phyloP scores from a whole-genome alignment of 2,797 vertebrate species.

The Lagocephalus sceleratus region DNA sequence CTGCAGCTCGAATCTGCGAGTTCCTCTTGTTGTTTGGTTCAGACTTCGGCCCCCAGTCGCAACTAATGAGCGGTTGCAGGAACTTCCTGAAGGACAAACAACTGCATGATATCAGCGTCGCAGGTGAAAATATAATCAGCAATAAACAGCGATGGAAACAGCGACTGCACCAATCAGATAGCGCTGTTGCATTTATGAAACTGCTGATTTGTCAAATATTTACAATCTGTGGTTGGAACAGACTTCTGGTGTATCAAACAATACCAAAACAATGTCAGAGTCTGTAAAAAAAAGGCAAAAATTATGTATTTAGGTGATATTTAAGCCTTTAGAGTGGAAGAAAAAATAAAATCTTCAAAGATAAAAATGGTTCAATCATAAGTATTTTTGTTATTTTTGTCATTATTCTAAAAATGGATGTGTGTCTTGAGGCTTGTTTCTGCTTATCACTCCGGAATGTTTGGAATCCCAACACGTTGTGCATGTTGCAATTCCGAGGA shows the following conservation, averaged over 20 bases:
- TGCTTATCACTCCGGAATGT: constrained; percentile 56
- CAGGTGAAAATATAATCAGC: constrained; percentile 61
- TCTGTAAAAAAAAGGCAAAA: background rate
- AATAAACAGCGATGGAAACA: constrained; percentile 46
- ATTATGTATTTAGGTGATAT: background rate
- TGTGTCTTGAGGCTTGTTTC: background rate
- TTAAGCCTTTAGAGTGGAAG: background rate
- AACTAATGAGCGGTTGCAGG: constrained; percentile 62
- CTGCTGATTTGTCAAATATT: constrained; percentile 22
- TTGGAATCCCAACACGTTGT: constrained; percentile 55
- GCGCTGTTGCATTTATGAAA: constrained; percentile 19
- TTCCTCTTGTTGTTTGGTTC: constrained; percentile 50
- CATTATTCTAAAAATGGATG: background rate
- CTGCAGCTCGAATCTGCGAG: constrained; percentile 24
- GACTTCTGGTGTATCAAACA: constrained; percentile 11
- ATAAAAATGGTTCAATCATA: background rate
- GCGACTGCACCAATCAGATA: constrained; percentile 29
- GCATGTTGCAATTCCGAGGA: constrained; percentile 33
- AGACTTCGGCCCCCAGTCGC: constrained; percentile 55
- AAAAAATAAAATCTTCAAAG: background rate
- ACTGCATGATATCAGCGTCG: constrained; percentile 57
- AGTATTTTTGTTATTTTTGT: constrained; percentile 17
- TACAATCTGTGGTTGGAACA: constrained; percentile 4
- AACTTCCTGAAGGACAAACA: constrained; percentile 75
- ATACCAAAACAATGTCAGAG: constrained; percentile 12